Conservation (phyloP, 2,888 invertebrate genomes). For the Deroplatys truncata region DNA sequence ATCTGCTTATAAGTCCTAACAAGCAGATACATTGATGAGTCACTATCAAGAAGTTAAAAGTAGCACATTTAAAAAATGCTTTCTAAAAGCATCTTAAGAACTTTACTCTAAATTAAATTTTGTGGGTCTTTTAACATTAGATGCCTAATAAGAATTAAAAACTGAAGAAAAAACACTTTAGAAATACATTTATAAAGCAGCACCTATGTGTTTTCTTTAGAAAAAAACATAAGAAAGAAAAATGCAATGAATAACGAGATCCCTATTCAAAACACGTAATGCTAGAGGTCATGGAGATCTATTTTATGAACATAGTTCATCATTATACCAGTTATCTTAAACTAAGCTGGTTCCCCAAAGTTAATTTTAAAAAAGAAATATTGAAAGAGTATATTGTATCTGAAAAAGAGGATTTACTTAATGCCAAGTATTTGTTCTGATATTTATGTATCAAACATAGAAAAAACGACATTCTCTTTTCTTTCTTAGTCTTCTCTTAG, state of each 20-base stretch:
- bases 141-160: too few relatives aligned
- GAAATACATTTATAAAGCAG: too few relatives aligned
- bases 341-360: background rate
- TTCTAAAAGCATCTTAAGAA: too few relatives aligned
- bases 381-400: background rate
- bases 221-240: background rate
- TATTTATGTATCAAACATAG: too few relatives aligned
- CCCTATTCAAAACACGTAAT: background rate
- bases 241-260: background rate
- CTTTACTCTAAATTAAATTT: too few relatives aligned
- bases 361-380: background rate
- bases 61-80: too few relatives aligned
- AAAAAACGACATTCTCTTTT: background rate
- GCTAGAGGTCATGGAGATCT: background rate
- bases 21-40: too few relatives aligned
- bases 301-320: background rate
- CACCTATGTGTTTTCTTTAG: too few relatives aligned
- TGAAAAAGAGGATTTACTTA: background rate
- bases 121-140: too few relatives aligned
- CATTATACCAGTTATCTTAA: background rate
- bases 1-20: too few relatives aligned
- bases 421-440: background rate
- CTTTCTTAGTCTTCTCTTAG: background rate
- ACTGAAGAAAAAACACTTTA: too few relatives aligned
- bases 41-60: too few relatives aligned